Evolutionary conservation across 2,888 invertebrate species (phyloP).

Genomic region (Axea sp.): DNA sequence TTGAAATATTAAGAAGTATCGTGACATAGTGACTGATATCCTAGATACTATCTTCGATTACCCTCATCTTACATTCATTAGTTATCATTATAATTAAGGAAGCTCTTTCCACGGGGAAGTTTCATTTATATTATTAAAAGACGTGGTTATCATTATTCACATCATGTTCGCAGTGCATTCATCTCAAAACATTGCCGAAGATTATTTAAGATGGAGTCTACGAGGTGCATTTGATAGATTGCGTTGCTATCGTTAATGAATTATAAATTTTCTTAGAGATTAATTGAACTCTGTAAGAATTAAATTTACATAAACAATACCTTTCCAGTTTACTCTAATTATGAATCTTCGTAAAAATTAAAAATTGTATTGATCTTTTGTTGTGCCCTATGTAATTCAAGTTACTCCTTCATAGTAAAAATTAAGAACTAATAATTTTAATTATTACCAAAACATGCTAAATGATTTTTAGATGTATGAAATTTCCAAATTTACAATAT

Average conservation of each 20-base stretch:
- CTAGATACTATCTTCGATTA: conserved; percentile 37
- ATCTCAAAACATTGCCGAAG: conserved; percentile 31
- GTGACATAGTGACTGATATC: conserved; percentile 25
- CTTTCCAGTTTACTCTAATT: too few relatives aligned
- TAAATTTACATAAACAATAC: too few relatives aligned
- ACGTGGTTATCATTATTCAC: conserved; percentile 53
- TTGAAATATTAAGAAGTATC: conserved; percentile 19
- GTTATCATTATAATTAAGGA: conserved; percentile 43
- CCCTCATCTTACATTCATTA: conserved; percentile 32
- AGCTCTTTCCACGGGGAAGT: conserved; percentile 31
- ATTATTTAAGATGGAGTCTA: conserved; percentile 29
- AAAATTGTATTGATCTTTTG: too few relatives aligned
- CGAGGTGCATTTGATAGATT: conserved; percentile 35
- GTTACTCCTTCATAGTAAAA: too few relatives aligned
- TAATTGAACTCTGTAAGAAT: too few relatives aligned
- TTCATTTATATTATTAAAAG: conserved; percentile 52
- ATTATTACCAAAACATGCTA: too few relatives aligned
- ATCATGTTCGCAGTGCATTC: conserved; percentile 33
- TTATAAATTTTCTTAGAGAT: conserved; percentile 15
- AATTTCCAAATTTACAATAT: background rate
- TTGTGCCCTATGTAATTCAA: too few relatives aligned
- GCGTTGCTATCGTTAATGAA: conserved; percentile 12
- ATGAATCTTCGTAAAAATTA: too few relatives aligned
- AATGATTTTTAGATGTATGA: too few relatives aligned
- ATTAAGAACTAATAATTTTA: too few relatives aligned